Evolutionary conservation across 2,797 vertebrate genomes (phyloP), one percentile per base, ranked within the genome.

Genomic region (Sebastes kiyomatsui): DNA sequence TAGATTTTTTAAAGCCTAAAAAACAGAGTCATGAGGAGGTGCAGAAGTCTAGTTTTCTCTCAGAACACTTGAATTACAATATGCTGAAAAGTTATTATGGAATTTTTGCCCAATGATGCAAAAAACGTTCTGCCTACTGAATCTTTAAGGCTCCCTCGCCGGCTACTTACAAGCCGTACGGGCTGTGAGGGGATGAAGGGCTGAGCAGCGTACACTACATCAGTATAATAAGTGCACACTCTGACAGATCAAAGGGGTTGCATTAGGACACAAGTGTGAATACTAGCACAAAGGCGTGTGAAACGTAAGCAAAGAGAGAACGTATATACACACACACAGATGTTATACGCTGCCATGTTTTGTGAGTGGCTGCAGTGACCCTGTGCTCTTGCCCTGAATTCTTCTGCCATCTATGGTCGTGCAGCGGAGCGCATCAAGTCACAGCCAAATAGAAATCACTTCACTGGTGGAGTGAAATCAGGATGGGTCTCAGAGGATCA

Each of bases 181-280:
- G 66, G 67, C 69, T 81, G 76, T 16, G 72, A 87, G 76, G 79
- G 86, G 78, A 82, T 80, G 83, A 84, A 67, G 79, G 67, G 35
- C 42, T 60, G 46, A 82, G 82, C 80, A 70, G 74, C 83, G 77
- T 60, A 52, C 72, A 75, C 79, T 75, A 75, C 72, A 72, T 90
- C 30, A 10, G 61, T 66, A 79, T 80, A 55, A 86, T 72, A 82
- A 85, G 78, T 64, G 70, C 65, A 77, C 79, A 87, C 74, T 88
- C 25, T 72, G 87, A 82, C 85, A 85, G 87, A 87, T 88, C 67
- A 85, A 87, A 81, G 67, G 64, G 70, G 72, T 77, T 75, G 66
- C 42, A 60, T 77, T 75, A 81, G 87, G 81, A 84, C 83, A 79
- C 35, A n/a, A 20, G 75, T 76, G 75, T 46, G 68, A 77, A 83